Evolutionary conservation across 2,888 invertebrate species (phyloP).

Genomic region (Lasioglossum vierecki): DNA sequence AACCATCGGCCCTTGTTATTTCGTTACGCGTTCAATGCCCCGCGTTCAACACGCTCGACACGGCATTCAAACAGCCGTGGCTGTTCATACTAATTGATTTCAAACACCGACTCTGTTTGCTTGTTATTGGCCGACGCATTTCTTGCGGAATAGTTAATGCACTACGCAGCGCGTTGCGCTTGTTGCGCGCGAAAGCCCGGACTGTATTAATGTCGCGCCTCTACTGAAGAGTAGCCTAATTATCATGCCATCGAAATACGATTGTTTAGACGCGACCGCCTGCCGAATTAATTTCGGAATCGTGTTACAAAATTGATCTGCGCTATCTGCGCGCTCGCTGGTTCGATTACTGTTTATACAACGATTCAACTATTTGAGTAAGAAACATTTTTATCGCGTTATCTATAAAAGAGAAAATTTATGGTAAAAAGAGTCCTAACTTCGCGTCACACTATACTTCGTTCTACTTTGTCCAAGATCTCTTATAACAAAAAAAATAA

Average conservation of each 20-base stretch:
- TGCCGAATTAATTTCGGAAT: background rate
- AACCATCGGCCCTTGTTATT: background rate
- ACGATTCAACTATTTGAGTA: background rate
- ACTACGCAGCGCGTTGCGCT: background rate
- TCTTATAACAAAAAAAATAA: background rate
- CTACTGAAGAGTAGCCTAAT: slow-evolving; percentile 1
- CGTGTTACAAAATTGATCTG: background rate
- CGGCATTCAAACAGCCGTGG: slow-evolving; percentile 19
- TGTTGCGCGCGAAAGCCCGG: background rate
- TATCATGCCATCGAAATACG: slow-evolving; percentile 1
- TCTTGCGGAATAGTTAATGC: slow-evolving; percentile 10
- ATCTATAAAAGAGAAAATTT: background rate
- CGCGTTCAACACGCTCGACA: background rate
- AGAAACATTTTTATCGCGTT: background rate
- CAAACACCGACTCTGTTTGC: slow-evolving; percentile 2
- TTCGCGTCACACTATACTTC: background rate
- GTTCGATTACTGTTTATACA: background rate
- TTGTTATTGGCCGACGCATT: slow-evolving; percentile 11
- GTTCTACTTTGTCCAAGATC: background rate
- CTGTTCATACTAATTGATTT: slow-evolving; percentile 22
- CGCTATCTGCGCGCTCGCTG: background rate
- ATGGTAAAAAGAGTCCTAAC: background rate
- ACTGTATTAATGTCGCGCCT: background rate
- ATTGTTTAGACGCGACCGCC: background rate
- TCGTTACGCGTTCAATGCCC: background rate